These are phyloP conservation scores for Oxyruncus cristatus DNA, from an alignment of 2,113 vertebrate genomes.

Conservation along the genomic window DNA sequence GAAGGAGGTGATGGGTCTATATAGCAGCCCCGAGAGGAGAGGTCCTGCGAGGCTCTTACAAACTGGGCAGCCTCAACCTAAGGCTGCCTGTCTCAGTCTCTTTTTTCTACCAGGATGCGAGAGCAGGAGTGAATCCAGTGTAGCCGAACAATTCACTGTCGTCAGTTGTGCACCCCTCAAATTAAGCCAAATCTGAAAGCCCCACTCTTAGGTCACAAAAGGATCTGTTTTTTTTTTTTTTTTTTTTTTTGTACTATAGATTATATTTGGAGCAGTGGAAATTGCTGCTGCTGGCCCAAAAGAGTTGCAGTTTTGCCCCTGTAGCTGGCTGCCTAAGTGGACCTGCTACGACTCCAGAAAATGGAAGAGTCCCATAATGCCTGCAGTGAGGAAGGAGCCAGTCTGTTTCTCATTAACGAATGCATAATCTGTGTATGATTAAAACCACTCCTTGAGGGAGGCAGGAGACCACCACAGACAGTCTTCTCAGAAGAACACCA, in stretches of 20 bases:
- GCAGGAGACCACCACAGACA: neutral
- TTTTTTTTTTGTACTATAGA: neutral
- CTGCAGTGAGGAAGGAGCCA: neutral
- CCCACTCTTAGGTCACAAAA: rapidly evolving
- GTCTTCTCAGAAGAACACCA: neutral
- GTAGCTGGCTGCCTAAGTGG: neutral
- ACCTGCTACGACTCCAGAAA: neutral
- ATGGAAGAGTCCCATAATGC: neutral
- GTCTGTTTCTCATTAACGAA: neutral
- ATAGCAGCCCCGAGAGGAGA: neutral
- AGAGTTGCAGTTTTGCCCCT: neutral
- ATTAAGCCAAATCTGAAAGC: neutral
- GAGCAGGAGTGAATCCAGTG: rapidly evolving
- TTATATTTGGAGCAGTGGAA: neutral
- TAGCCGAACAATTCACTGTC: neutral
- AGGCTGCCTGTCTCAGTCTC: neutral
- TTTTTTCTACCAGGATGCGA: neutral
- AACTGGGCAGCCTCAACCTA: neutral
- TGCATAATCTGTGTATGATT: neutral
- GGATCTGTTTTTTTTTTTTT: neutral
- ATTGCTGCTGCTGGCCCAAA: neutral
- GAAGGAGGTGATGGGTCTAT: neutral
- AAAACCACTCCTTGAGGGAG: neutral
- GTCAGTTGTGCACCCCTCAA: neutral
- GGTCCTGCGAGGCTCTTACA: neutral